Evolutionary conservation across 2,888 invertebrate species (phyloP).

Genomic region (Aethes cnicana): DNA sequence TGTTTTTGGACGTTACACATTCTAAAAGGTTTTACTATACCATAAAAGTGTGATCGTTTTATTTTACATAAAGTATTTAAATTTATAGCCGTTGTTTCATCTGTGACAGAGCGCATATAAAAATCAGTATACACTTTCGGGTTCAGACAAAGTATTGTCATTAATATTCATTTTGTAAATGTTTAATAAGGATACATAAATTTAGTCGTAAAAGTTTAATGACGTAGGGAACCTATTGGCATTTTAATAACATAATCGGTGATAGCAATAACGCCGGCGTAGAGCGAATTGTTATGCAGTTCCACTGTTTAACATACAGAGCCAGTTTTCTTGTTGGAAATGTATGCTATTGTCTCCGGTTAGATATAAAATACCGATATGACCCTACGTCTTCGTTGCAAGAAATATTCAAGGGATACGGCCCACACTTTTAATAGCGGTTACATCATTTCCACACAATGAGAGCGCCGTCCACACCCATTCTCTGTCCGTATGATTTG

Average conservation of each 20-base stretch:
- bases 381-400: conserved; percentile 80
- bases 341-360: conserved; percentile 77
- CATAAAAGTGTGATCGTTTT: conserved; percentile 60
- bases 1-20: conserved; percentile 57
- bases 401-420: conserved; percentile 82
- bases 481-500: conserved; percentile 83
- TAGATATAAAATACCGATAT: conserved; percentile 82
- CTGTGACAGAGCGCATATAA: conserved; percentile 58
- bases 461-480: conserved; percentile 82
- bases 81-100: conserved; percentile 68
- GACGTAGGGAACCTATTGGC: conserved; percentile 20
- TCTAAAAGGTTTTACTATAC: conserved; percentile 59
- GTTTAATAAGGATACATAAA: conserved; percentile 20
- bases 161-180: conserved; percentile 26
- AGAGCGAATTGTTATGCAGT: conserved; percentile 61
- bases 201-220: conserved; percentile 13
- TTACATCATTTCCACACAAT: conserved; percentile 83
- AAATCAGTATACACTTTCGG: conserved; percentile 47
- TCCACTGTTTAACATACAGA: conserved; percentile 66
- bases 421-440: conserved; percentile 83
- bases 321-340: conserved; percentile 76
- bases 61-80: conserved; percentile 63
- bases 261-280: conserved; percentile 42
- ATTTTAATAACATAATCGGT: conserved; percentile 50
- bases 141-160: conserved; percentile 16